Base-by-base conservation (phyloP, 2,888 invertebrate species). In the Scelioninae gen. 1 region DNA sequence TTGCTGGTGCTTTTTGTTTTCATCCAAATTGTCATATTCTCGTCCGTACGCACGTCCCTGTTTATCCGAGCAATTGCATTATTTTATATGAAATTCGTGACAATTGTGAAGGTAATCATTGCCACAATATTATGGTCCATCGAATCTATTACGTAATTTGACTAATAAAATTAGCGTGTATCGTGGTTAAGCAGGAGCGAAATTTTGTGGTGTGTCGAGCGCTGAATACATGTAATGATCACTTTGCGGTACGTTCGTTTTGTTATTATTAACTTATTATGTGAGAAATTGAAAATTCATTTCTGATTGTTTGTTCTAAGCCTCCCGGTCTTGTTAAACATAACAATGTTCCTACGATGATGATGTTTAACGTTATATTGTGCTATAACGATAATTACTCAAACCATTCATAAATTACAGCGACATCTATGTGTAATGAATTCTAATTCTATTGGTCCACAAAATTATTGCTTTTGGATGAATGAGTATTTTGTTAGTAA, bases 111-210 rank as follows among this genome's bases (percentile, higher is more conserved):
- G 51, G 45, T 60, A 72, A 76, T 76, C 34, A 63, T 81, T 75
- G 62, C 63, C 49, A 23, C 68, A 68, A 60, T 68, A 74, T 74
- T 74, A 72, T 68, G 74, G 51, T 31, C 23, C 49, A 56, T 69
- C 45, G 69, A 63, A 75, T 75, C 63, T 69, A 74, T 80, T 80
- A 75, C 55, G 58, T 31, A 63, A 69, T 80, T 68, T 40, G 29
- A 63, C 62, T 69, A 69, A 75, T 81, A 75, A 69, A 75, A 81
- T 81, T 74, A 81, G 56, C 80, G 51, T 53, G 72, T 31, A 69
- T 51, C 60, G 75, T 34, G 68, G 68, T 78, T 38, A n/a, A 15
- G 23, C 51, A 23, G n/a, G 11, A 51, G n/a, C 58, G 60, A 16
- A 69, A 82, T 60, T 66, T 71, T 58, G 74, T 45, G 62, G 68